A percentile compares a stretch with the other conserved stretches of the same genome.
These are phyloP conservation scores for Trogon surrucura DNA, from an alignment of 2,113 vertebrate genomes.

Conservation along the genomic window DNA sequence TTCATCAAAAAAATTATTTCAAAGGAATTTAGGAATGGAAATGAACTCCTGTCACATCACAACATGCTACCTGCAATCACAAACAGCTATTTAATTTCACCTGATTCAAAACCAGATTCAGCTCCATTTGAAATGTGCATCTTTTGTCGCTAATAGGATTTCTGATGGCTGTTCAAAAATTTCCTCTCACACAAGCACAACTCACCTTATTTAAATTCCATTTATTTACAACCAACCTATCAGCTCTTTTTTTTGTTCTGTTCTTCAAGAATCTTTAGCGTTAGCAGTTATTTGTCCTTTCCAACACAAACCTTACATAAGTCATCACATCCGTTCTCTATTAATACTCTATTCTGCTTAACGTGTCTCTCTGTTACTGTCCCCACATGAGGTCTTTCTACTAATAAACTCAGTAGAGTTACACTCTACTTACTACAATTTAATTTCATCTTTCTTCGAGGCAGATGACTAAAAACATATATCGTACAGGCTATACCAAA, in stretches of 20 bases:
- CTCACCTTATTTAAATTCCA: background rate
- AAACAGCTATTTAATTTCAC: slow-evolving; percentile 21
- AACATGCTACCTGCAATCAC: background rate
- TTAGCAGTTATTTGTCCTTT: background rate
- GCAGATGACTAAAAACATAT: background rate
- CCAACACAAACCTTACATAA: background rate
- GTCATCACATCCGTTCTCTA: background rate
- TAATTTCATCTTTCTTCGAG: background rate
- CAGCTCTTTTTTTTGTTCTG: background rate
- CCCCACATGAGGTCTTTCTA: background rate
- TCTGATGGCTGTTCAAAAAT: background rate
- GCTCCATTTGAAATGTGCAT: background rate
- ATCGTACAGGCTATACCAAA: background rate
- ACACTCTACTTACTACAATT: background rate
- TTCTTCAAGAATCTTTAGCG: background rate
- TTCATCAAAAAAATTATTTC: background rate
- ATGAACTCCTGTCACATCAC: slow-evolving; percentile 14
- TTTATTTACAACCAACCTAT: background rate
- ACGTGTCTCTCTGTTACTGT: background rate
- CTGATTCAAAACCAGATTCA: background rate
- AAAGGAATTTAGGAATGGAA: slow-evolving; percentile 19
- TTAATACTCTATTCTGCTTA: background rate
- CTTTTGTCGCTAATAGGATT: background rate
- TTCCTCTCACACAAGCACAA: background rate
- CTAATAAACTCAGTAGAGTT: background rate